phyloP scores from a whole-genome alignment of 2,888 invertebrate species.

The Apodemia mormo region DNA sequence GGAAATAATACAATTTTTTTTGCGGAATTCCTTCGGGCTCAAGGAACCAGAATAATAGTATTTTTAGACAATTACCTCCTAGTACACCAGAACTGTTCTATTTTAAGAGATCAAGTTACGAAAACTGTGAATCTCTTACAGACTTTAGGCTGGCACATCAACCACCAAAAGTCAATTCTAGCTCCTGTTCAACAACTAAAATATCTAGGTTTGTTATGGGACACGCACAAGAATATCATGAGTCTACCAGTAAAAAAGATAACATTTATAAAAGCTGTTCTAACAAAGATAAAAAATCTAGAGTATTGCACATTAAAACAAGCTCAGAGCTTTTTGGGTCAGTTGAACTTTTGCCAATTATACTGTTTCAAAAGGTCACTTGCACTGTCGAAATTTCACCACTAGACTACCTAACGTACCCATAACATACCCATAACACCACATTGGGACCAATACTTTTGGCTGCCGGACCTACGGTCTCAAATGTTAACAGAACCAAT shows the following conservation, averaged over 20 bases:
- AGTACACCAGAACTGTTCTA: slow-evolving; percentile 22
- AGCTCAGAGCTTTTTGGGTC: slow-evolving; percentile 30
- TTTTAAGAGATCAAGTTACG: slow-evolving; percentile 14
- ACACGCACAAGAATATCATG: slow-evolving; percentile 20
- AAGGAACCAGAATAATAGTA: slow-evolving; percentile 20
- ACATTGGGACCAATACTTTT: slow-evolving; percentile 27
- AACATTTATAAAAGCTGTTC: background rate
- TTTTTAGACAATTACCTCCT: slow-evolving; percentile 31
- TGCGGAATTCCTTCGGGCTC: slow-evolving; percentile 25
- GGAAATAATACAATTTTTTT: slow-evolving; percentile 25
- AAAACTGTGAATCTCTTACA: slow-evolving; percentile 25
- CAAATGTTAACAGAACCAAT: slow-evolving; percentile 21
- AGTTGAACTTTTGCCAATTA: slow-evolving; percentile 35
- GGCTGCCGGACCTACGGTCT: slow-evolving; percentile 27
- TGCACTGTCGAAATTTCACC: slow-evolving; percentile 30
- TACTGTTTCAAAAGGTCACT: slow-evolving; percentile 25
- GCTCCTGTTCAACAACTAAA: slow-evolving; percentile 28
- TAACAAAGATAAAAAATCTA: slow-evolving; percentile 8
- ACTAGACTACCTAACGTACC: slow-evolving; percentile 32
- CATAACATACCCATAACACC: slow-evolving; percentile 25
- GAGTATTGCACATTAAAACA: slow-evolving; percentile 23
- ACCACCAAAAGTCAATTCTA: slow-evolving; percentile 27
- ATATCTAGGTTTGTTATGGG: slow-evolving; percentile 30
- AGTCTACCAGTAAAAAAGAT: slow-evolving; percentile 19
- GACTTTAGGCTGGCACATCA: slow-evolving; percentile 34